Evolutionary conservation across 1,140 invertebrate genomes (phyloP).

Genomic region (Limonius californicus): DNA sequence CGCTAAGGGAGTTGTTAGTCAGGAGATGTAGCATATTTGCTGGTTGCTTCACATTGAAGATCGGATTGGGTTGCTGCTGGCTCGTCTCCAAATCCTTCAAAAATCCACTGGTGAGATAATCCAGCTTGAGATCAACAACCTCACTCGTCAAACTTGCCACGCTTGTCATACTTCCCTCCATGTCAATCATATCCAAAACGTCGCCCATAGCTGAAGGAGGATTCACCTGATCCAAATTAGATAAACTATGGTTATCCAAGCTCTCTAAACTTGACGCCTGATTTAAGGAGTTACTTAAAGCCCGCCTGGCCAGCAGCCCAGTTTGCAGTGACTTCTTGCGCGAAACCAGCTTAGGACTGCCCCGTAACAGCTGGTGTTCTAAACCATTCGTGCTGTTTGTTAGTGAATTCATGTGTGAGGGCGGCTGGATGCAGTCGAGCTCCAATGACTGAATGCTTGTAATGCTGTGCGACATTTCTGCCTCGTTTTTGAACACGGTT

Average conservation of each 20-base stretch:
- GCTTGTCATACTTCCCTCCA: conserved; percentile 78
- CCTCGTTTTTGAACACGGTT: conserved; percentile 55
- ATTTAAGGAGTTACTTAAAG: conserved; percentile 57
- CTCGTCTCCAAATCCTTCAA: conserved; percentile 17
- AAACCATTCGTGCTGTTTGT: conserved; percentile 53
- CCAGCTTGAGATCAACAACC: conserved; percentile 54
- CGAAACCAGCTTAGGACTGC: conserved; percentile 42
- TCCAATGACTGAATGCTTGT: conserved; percentile 56
- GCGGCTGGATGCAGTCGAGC: conserved; percentile 72
- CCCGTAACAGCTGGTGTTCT: conserved; percentile 32
- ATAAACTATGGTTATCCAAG: conserved; percentile 50
- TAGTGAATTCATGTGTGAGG: conserved; percentile 68
- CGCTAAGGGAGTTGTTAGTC: conserved; percentile 39
- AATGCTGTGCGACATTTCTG: conserved; percentile 60
- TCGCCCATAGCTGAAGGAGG: conserved; percentile 80
- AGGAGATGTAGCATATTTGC: conserved; percentile 48
- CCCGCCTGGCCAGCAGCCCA: conserved; percentile 64
- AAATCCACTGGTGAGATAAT: conserved; percentile 35
- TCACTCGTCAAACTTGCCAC: conserved; percentile 79
- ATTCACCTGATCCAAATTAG: conserved; percentile 73
- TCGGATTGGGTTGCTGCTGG: conserved; percentile 39
- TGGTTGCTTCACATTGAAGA: conserved; percentile 54
- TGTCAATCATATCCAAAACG: conserved; percentile 60
- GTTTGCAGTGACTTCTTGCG: conserved; percentile 66
- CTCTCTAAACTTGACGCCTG: conserved; percentile 54